phyloP scores from a whole-genome alignment of 2,888 invertebrate genomes.

The Leucania comma region DNA sequence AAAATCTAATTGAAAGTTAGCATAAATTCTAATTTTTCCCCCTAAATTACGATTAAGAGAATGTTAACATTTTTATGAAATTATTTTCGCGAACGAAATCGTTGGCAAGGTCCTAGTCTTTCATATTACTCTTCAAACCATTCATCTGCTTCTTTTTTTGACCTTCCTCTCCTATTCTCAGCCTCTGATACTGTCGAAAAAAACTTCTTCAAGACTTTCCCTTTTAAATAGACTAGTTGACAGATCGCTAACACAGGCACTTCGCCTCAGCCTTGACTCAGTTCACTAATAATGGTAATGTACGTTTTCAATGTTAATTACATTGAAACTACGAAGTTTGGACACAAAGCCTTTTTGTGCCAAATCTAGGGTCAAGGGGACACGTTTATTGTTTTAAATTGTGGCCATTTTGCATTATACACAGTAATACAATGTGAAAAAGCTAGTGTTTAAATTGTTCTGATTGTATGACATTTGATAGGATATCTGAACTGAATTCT shows the following conservation, averaged over 20 bases:
- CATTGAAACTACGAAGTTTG: slow-evolving; percentile 68
- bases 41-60: too few species aligned
- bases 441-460: slow-evolving; percentile 17
- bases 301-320: slow-evolving; percentile 77
- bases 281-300: slow-evolving; percentile 64
- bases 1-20: too few species aligned
- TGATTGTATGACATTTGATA: slow-evolving; percentile 14
- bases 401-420: slow-evolving; percentile 42
- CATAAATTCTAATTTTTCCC: too few species aligned
- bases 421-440: slow-evolving; percentile 50
- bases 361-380: slow-evolving; percentile 71
- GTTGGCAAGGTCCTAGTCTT: background rate
- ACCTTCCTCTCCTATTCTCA: too few species aligned
- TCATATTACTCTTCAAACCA: background rate
- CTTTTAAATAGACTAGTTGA: background rate
- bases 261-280: slow-evolving; percentile 71
- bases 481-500: slow-evolving; percentile 1
- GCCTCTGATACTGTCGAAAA: background rate
- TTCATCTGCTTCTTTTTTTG: background rate
- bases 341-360: slow-evolving; percentile 72
- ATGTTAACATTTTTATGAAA: too few species aligned
- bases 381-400: slow-evolving; percentile 64
- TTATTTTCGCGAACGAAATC: too few species aligned
- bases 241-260: slow-evolving; percentile 43
- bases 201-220: background rate